Conservation (phyloP, 2,113 vertebrate species). For the Marmota flaviventris region DNA sequence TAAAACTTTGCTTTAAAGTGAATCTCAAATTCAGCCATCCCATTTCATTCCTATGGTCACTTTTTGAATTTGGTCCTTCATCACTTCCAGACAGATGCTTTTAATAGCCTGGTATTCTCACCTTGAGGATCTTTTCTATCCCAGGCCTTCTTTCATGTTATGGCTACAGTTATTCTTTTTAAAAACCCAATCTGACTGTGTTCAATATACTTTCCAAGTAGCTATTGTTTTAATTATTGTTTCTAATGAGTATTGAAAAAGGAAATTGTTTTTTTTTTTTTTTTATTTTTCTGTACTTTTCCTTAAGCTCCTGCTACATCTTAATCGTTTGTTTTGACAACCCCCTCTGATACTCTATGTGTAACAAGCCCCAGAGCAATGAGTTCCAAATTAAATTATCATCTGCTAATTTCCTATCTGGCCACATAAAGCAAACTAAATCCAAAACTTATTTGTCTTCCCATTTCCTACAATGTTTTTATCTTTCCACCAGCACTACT, state of each 20-base stretch:
- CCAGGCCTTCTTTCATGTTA: neutral
- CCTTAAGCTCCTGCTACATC: neutral
- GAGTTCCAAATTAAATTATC: neutral
- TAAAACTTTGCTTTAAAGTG: constrained; percentile 9
- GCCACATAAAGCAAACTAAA: neutral
- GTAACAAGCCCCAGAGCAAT: neutral
- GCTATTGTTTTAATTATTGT: neutral
- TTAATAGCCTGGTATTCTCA: neutral
- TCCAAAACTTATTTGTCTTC: neutral
- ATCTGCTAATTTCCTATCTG: constrained; percentile 4
- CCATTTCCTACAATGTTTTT: neutral
- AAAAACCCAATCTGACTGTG: neutral
- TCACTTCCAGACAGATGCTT: neutral
- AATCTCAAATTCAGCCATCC: neutral
- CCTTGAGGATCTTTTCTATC: neutral
- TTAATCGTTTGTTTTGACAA: neutral
- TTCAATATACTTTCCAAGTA: neutral
- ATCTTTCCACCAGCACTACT: neutral
- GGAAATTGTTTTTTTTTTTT: neutral
- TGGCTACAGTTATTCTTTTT: neutral
- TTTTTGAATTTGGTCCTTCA: neutral
- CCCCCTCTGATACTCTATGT: neutral
- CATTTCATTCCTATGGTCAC: neutral
- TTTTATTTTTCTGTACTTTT: neutral
- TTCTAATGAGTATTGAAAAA: neutral